phyloP scores from a whole-genome alignment of 1,140 invertebrate species.

The Scaptomyza pallida region DNA sequence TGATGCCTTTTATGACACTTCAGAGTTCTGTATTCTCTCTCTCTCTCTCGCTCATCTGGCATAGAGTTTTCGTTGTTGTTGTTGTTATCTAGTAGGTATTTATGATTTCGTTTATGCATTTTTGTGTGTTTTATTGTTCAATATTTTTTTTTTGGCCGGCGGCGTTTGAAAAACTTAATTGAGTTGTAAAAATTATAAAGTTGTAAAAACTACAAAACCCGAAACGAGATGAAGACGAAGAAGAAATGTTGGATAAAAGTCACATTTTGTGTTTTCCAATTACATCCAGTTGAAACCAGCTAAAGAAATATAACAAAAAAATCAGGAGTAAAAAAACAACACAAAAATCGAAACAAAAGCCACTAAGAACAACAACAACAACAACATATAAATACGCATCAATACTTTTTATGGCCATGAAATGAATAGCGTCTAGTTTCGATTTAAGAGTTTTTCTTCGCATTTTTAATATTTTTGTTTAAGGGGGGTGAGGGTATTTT shows the following conservation, averaged over 20 bases:
- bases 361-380: constrained; percentile 5
- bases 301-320: background rate
- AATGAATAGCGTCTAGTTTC: constrained; percentile 70
- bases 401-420: constrained; percentile 67
- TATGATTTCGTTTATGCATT: constrained; percentile 82
- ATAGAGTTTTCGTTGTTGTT: background rate
- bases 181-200: constrained; percentile 83
- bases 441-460: constrained; percentile 44
- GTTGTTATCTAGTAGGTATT: constrained; percentile 65
- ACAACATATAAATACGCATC: constrained; percentile 62
- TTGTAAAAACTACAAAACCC: constrained; percentile 66
- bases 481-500: constrained; percentile 29
- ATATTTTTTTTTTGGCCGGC: constrained; percentile 61
- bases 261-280: constrained; percentile 59
- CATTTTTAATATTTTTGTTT: constrained; percentile 41
- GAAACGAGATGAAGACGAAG: constrained; percentile 21
- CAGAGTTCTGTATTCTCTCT: constrained; percentile 49
- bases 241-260: constrained; percentile 55
- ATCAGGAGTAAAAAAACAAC: constrained; percentile 4
- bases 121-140: constrained; percentile 70
- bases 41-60: constrained; percentile 47
- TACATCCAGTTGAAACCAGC: constrained; percentile 70
- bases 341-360: background rate
- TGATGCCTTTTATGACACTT: constrained; percentile 81
- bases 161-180: constrained; percentile 77